Evolutionary conservation across 1,140 invertebrate genomes (phyloP), one percentile per base, ranked within the genome.

Genomic region (Proctacanthus coquilletti): DNA sequence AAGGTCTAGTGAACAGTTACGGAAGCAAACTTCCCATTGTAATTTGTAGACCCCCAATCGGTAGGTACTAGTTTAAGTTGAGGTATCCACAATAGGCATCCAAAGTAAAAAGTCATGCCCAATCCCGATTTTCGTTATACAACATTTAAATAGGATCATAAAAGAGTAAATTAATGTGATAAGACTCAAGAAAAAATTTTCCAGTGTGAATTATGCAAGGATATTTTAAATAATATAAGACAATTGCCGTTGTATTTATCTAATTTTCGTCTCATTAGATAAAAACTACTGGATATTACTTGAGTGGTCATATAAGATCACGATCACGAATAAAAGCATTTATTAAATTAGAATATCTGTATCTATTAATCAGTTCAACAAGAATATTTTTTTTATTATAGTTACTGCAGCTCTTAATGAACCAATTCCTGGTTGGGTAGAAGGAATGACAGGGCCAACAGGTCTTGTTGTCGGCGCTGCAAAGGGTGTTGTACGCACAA

Each of bases 391-490:
- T 45, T 31, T 3, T 18, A 51, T 46, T 64, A 19, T 46, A 78
- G 80, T 85, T 1, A 66, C 66, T 2, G 72, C 77, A 3, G 66
- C 75, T 2, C 72, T 68, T 62, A 74, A 74, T 45, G 78, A 83
- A 48, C 81, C 81, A 0, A 53, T 73, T 17, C 69, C 72, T 2
- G 86, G 91, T 14, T 97, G 91, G 91, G 79, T 95, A 11, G 91
- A 96, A 53, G 95, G 92, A 46, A 67, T 88, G 34, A 95, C 94
- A 57, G 91, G 91, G 20, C 85, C 89, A 1, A 91, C 87, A 31
- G 88, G 81, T 3, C 48, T 84, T 3, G 62, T 84, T 45, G 68
- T 81, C 20, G 80, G 73, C 0, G 77, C 74, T 40, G 84, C 84
- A 32, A 88, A 87, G 61, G 88, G 87, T 41, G 66, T 87, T 0